Evolutionary conservation across 2,113 vertebrate genomes (phyloP).

Genomic region (Lasiurus borealis): DNA sequence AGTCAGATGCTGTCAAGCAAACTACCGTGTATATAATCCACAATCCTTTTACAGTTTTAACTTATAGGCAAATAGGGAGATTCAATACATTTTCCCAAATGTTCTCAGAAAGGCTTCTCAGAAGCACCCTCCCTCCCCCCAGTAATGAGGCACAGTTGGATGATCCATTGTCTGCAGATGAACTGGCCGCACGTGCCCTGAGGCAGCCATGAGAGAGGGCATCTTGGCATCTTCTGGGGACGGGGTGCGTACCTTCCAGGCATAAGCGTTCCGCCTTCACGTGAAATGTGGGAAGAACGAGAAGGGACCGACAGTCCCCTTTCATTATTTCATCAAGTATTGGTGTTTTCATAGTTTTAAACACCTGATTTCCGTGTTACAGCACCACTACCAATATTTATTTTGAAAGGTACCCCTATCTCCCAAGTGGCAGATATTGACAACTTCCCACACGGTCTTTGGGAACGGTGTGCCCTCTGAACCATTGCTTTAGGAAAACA

Average conservation of each 20-base stretch:
- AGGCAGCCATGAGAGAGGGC: neutral
- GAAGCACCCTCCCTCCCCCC: neutral
- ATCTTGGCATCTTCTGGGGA: neutral
- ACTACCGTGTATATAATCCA: neutral
- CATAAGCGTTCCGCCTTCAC: neutral
- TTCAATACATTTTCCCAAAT: constrained; percentile 30
- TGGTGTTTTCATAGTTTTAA: constrained; percentile 24
- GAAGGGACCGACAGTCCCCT: neutral
- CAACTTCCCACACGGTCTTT: constrained; percentile 88
- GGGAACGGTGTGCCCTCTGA: constrained; percentile 90
- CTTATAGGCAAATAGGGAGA: neutral
- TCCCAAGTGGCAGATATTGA: constrained; percentile 53
- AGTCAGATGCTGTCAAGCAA: constrained; percentile 4
- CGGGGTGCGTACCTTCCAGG: neutral
- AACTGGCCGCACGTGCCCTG: neutral
- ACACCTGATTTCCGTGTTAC: constrained; percentile 63
- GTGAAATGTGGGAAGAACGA: neutral
- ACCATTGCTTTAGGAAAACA: constrained; percentile 89
- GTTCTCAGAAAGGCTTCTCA: constrained; percentile 39
- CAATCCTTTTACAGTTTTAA: constrained; percentile 42
- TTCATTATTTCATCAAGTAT: neutral
- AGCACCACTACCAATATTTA: constrained; percentile 45
- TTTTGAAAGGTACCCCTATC: constrained; percentile 41
- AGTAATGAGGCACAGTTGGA: neutral
- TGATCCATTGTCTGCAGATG: neutral